Evolutionary conservation across 2,797 vertebrate species (phyloP).

Genomic region (Sebastes oblongus): DNA sequence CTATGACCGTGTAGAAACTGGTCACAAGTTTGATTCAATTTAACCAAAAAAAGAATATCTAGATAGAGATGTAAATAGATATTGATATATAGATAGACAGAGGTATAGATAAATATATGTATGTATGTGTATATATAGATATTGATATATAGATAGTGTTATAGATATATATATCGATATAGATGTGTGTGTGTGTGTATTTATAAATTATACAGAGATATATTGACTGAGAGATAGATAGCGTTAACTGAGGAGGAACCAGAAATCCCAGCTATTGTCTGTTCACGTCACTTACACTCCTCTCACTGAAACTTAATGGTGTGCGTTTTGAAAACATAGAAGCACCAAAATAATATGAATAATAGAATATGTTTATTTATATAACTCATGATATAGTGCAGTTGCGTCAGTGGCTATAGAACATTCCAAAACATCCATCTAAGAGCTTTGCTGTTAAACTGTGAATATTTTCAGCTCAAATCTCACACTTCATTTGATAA

Average conservation of each 20-base stretch:
- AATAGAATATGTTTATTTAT: neutral
- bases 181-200: too few species aligned
- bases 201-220: too few species aligned
- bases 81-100: too few species aligned
- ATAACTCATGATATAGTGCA: neutral
- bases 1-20: neutral
- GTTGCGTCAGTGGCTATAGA: constrained; percentile 59
- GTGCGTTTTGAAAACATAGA: neutral
- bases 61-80: too few species aligned
- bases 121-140: too few species aligned
- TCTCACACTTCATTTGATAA: constrained; percentile 52
- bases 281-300: neutral
- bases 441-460: constrained; percentile 20
- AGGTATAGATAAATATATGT: too few species aligned
- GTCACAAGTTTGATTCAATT: neutral
- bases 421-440: constrained; percentile 45
- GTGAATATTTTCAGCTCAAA: constrained; percentile 47
- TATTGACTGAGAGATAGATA: too few species aligned
- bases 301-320: neutral
- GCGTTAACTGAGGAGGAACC: too few species aligned
- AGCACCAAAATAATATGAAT: neutral
- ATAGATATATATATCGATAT: too few species aligned
- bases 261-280: too few species aligned
- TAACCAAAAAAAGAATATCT: neutral
- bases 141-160: too few species aligned